Evolutionary conservation across 2,797 vertebrate species (phyloP).

Genomic region (Hafferia zeledoni): DNA sequence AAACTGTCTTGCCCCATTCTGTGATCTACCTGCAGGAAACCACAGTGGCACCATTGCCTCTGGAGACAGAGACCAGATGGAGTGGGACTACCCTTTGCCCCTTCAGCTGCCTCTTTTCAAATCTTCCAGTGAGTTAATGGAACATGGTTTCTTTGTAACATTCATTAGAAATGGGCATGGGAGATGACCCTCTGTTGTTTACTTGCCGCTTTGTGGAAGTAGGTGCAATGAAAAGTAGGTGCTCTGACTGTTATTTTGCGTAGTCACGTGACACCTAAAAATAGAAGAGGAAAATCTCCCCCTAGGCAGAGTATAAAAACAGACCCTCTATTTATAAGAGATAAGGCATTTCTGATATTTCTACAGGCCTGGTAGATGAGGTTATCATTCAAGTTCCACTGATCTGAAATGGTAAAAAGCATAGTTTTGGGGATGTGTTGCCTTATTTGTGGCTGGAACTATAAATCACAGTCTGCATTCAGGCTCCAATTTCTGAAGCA

Average conservation of each 20-base stretch:
- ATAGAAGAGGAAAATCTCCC: background rate
- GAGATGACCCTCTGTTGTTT: background rate
- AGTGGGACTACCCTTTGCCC: background rate
- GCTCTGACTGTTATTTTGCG: background rate
- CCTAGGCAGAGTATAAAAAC: background rate
- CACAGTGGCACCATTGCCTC: background rate
- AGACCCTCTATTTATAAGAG: background rate
- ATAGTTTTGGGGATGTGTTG: background rate
- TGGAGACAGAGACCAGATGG: background rate
- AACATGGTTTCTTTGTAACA: background rate
- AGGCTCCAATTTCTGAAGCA: background rate
- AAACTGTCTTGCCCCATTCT: background rate
- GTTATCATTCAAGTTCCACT: background rate
- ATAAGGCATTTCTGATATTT: background rate
- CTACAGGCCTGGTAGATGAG: background rate
- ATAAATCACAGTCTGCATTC: background rate
- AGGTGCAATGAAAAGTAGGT: background rate
- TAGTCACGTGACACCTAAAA: background rate
- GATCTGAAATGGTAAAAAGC: background rate
- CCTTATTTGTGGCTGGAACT: background rate
- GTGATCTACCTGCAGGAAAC: background rate
- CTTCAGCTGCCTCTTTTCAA: background rate
- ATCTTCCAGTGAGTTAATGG: background rate
- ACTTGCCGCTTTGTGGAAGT: background rate
- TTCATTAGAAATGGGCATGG: background rate